Evolutionary conservation across 1,140 invertebrate genomes (phyloP).

Genomic region (Lordiphosa stackelbergi): DNA sequence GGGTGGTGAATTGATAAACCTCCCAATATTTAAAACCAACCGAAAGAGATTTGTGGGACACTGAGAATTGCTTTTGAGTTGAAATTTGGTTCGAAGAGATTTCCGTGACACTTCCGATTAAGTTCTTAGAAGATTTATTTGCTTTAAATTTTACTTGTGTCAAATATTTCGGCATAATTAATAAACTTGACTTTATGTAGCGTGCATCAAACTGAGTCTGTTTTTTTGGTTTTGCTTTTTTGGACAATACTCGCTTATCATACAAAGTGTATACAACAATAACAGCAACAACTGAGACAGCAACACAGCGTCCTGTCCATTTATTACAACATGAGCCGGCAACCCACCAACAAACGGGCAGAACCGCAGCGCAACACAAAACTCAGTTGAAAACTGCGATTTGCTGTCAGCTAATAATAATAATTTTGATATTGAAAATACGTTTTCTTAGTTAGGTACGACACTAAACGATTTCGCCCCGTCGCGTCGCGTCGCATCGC

Average conservation of each 20-base stretch:
- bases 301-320: conserved; percentile 43
- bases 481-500: conserved; percentile 38
- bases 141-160: too few species aligned
- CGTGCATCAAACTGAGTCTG: not conserved
- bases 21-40: too few species aligned
- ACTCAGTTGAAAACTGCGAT: conserved; percentile 70
- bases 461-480: conserved; percentile 75
- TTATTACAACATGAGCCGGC: conserved; percentile 72
- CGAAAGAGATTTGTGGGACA: too few species aligned
- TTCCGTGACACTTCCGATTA: too few species aligned
- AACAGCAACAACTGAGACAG: not conserved
- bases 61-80: too few species aligned
- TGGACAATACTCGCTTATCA: conserved; percentile 50
- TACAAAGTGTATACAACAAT: conserved; percentile 59
- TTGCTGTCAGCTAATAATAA: conserved; percentile 76
- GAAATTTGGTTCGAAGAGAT: too few species aligned
- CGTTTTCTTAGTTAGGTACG: conserved; percentile 74
- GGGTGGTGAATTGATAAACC: too few species aligned
- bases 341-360: conserved; percentile 25
- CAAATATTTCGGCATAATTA: not conserved
- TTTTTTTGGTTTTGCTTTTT: conserved; percentile 22
- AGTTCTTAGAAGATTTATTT: too few species aligned
- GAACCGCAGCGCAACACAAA: conserved; percentile 34
- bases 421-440: conserved; percentile 76
- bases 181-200: conserved; percentile 3